Evolutionary conservation across 1,140 invertebrate genomes (phyloP), one percentile per base, ranked within the genome.

Genomic region (Trigoniulus corallinus): DNA sequence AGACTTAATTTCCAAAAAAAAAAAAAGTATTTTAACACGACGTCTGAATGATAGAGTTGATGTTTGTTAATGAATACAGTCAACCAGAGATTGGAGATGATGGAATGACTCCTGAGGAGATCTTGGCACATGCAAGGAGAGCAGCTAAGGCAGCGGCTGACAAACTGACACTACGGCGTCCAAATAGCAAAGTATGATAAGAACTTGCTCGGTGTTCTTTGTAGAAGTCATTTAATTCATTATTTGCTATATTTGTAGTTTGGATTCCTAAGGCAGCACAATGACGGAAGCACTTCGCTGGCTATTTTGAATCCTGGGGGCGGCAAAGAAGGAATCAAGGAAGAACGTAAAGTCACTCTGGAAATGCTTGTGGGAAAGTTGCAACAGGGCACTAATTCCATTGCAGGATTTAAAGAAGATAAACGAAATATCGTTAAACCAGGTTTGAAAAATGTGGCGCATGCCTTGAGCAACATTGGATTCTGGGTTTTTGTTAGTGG

Each of bases 261-360:
- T 76, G 84, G 83, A 34, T 91, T 87, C 57, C 65, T 91, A 24
- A 67, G 84, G 15, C 80, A 85, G 58, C 74, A 77, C 52, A 76
- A 79, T 54, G 85, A 92, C 67, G 88, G 87, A 3, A 83, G 76
- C 0, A 94, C 91, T 0, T 84, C 87, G 44, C 64, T 96, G n/a
- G 81, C 84, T 57, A 78, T 97, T 48, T 72, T 95, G 13, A 81
- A 87, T 18, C 80, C 83, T 39, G 82, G 82, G 47, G 78, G 83
- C 59, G 49, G 79, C 79, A 72, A 76, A 21, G 29, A 34, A 34
- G 80, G 74, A 7, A 15, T 34, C 29, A 34, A 34, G 0, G 77
- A 81, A 58, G 84, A 88, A 59, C 74, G 78, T 53, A 80, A 88
- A 0, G 76, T 94, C 0, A 84, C 80, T 1, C 70, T 96, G 7